Conservation (phyloP, 2,797 vertebrate species). For the Arnoldichthys spilopterus region DNA sequence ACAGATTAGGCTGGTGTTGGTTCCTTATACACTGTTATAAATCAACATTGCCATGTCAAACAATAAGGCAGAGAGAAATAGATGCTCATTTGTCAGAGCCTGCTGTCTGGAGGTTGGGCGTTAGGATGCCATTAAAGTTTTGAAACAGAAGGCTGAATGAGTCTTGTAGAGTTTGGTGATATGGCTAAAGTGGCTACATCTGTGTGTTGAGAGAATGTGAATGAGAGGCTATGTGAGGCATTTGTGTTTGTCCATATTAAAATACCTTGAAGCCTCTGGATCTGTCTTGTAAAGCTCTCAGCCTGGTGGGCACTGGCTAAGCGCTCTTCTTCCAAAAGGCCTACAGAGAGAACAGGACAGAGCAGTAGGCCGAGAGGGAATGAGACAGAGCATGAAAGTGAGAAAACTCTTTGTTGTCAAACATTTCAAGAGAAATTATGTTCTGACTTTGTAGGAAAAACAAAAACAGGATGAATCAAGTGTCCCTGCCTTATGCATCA, state of each 20-base stretch:
- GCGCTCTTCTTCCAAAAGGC: constrained; percentile 87
- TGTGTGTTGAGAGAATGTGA: background rate
- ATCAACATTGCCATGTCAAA: background rate
- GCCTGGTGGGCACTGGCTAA: constrained; percentile 88
- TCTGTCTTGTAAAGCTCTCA: constrained; percentile 88
- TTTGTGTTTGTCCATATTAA: background rate
- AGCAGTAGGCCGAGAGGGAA: background rate
- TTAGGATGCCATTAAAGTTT: background rate
- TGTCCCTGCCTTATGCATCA: too few relatives aligned
- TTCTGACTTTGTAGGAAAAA: too few relatives aligned
- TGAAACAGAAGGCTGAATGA: background rate
- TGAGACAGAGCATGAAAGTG: background rate
- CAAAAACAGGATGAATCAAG: too few relatives aligned
- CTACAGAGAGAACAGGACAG: constrained; percentile 63
- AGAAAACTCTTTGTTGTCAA: too few relatives aligned
- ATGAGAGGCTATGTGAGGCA: background rate
- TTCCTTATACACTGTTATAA: constrained; percentile 29
- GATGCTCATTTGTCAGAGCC: constrained; percentile 3
- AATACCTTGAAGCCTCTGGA: constrained; percentile 88
- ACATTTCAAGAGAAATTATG: too few relatives aligned
- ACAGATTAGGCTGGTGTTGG: constrained; percentile 22
- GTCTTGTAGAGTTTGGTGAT: background rate
- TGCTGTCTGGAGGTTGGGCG: background rate
- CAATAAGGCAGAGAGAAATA: constrained; percentile 10
- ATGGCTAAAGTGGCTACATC: background rate